Conservation (phyloP, 2,888 invertebrate species). For the Creontiades dilutus region DNA sequence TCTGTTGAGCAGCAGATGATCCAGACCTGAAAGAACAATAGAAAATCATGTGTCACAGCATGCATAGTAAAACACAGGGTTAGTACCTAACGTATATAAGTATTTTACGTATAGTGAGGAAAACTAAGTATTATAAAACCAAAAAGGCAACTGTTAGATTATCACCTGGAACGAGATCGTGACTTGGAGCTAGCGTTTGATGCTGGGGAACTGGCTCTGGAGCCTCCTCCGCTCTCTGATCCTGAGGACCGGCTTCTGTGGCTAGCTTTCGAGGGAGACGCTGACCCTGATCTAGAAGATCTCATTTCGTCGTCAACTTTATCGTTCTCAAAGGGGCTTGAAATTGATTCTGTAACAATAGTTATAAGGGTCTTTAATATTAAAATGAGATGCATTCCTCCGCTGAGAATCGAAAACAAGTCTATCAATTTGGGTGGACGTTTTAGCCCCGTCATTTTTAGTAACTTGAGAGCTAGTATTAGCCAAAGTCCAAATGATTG, state of each 20-base stretch:
- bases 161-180: conserved; percentile 74
- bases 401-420: too few relatives aligned
- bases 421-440: too few relatives aligned
- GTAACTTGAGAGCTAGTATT: too few relatives aligned
- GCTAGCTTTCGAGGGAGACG: conserved; percentile 52
- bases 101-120: too few relatives aligned
- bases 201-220: conserved; percentile 74
- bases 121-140: too few relatives aligned
- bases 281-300: conserved; percentile 21
- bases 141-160: too few relatives aligned
- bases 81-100: too few relatives aligned
- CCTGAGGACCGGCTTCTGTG: conserved; percentile 65
- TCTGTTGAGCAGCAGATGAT: conserved; percentile 31
- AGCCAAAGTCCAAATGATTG: too few relatives aligned
- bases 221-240: conserved; percentile 74
- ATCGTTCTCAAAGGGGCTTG: conserved; percentile 35
- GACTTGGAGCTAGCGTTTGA: conserved; percentile 77
- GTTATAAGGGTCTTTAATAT: neutral
- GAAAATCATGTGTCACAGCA: neutral
- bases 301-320: neutral
- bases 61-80: too few relatives aligned
- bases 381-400: neutral
- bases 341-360: conserved; percentile 40
- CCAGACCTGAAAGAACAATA: conserved; percentile 29
- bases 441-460: too few relatives aligned